These are phyloP conservation scores for Amblyopsis hoosieri DNA, from an alignment of 2,797 vertebrate species.

Conservation along the genomic window DNA sequence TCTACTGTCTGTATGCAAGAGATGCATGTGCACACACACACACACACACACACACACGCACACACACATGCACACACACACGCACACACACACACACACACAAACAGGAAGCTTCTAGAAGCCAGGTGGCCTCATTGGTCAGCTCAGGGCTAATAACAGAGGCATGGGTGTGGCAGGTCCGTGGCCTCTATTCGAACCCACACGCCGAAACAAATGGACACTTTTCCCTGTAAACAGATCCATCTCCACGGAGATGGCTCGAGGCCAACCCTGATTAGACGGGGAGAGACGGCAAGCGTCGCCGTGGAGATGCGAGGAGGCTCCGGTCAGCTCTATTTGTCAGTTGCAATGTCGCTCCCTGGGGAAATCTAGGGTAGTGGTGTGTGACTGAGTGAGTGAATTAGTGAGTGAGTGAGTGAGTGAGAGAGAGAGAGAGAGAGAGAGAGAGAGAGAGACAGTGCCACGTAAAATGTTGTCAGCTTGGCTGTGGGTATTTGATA, in stretches of 20 bases:
- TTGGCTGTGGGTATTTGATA: conserved; percentile 31
- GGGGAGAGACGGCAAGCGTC: conserved; percentile 32
- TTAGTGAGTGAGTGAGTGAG: conserved; percentile 15
- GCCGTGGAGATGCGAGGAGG: conserved; percentile 3
- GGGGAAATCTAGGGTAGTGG: not conserved
- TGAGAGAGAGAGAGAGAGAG: conserved; percentile 11
- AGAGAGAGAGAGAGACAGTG: conserved; percentile 7
- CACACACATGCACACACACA: conserved; percentile 4
- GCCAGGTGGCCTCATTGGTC: conserved; percentile 25
- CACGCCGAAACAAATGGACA: conserved; percentile 42
- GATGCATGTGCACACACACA: conserved; percentile 1
- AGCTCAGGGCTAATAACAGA: conserved; percentile 22
- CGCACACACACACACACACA: conserved; percentile 11
- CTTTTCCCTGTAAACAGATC: conserved; percentile 48
- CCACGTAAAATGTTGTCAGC: conserved; percentile 36
- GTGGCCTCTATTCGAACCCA: conserved; percentile 27
- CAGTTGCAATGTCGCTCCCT: conserved; percentile 20
- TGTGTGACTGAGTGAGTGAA: conserved; percentile 4
- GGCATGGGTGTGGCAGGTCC: conserved; percentile 9
- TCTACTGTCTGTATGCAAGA: not conserved
- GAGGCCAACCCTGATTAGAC: conserved; percentile 44
- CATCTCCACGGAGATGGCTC: conserved; percentile 36
- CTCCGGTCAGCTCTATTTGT: conserved; percentile 20
- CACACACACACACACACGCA: conserved; percentile 23
- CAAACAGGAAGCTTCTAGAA: not conserved